Percentiles rank a stretch among this genome's conserved stretches.
Conservation (phyloP, 2,797 vertebrate species). For the Eurystomus glaucurus region DNA sequence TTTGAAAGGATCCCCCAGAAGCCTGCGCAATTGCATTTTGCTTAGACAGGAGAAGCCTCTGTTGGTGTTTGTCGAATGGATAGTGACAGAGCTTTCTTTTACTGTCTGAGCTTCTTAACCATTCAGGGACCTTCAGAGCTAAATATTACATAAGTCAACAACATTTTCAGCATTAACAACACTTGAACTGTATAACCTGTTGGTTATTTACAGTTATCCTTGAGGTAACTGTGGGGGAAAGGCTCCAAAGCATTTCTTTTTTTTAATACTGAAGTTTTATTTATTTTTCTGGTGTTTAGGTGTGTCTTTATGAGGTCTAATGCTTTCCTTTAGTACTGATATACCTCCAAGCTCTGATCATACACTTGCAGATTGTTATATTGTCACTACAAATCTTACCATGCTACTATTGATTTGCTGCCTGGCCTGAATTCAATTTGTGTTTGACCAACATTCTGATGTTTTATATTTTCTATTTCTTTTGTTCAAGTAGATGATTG, state of each 20-base stretch:
- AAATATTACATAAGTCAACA: neutral
- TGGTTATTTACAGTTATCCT: neutral
- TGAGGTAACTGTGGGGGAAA: neutral
- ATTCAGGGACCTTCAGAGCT: neutral
- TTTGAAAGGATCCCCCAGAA: neutral
- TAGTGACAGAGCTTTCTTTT: neutral
- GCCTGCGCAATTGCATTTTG: accelerated
- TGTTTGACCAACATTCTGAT: neutral
- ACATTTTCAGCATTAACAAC: neutral
- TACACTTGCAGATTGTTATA: neutral
- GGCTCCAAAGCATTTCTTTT: neutral
- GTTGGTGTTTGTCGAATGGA: neutral
- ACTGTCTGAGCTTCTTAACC: neutral
- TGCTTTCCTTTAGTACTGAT: neutral
- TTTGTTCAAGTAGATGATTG: conserved; percentile 91
- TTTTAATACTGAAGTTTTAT: neutral
- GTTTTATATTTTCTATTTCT: neutral
- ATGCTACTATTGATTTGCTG: neutral
- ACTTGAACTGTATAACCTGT: neutral
- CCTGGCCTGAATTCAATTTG: neutral
- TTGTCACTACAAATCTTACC: neutral
- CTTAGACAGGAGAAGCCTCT: neutral
- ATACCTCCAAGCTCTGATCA: neutral
- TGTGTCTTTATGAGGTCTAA: neutral
- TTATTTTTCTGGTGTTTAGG: neutral